These are phyloP conservation scores for Amniataba percoides DNA, from an alignment of 2,797 vertebrate genomes.

Conservation along the genomic window DNA sequence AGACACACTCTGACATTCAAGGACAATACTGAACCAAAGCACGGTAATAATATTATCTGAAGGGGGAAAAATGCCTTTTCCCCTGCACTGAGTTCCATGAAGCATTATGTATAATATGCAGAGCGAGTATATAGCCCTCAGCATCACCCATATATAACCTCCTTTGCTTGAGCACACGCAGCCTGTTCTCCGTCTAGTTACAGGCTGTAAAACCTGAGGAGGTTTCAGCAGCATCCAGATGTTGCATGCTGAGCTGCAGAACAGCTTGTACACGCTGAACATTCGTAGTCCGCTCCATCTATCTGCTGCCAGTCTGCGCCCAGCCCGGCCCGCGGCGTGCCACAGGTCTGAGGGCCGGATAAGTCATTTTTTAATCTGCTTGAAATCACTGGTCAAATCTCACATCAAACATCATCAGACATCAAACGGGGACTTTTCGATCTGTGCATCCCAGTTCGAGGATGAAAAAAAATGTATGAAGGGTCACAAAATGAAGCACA, in stretches of 20 bases:
- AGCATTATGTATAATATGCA: not conserved
- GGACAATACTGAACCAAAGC: not conserved
- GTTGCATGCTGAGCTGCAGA: conserved; percentile 24
- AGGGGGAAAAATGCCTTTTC: not conserved
- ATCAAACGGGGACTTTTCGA: conserved; percentile 25
- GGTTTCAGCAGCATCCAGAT: conserved; percentile 49
- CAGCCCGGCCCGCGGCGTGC: not conserved
- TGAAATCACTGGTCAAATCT: conserved; percentile 37
- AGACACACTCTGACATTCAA: not conserved
- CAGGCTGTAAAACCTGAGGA: conserved; percentile 51
- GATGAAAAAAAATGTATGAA: not conserved
- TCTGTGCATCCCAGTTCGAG: not conserved
- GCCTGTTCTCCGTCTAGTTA: not conserved
- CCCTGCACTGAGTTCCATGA: not conserved
- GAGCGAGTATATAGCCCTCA: not conserved
- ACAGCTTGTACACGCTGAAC: conserved; percentile 42
- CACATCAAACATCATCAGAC: too few species aligned
- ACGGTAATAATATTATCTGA: not conserved
- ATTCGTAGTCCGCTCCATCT: conserved; percentile 20
- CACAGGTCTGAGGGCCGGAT: conserved; percentile 32
- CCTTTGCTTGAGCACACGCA: not conserved
- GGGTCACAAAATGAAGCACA: not conserved
- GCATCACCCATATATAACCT: too few species aligned
- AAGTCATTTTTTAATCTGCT: conserved; percentile 49
- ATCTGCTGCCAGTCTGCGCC: conserved; percentile 4